These are phyloP conservation scores for Platyscapa corneri DNA, from an alignment of 1,140 invertebrate genomes.

Conservation along the genomic window DNA sequence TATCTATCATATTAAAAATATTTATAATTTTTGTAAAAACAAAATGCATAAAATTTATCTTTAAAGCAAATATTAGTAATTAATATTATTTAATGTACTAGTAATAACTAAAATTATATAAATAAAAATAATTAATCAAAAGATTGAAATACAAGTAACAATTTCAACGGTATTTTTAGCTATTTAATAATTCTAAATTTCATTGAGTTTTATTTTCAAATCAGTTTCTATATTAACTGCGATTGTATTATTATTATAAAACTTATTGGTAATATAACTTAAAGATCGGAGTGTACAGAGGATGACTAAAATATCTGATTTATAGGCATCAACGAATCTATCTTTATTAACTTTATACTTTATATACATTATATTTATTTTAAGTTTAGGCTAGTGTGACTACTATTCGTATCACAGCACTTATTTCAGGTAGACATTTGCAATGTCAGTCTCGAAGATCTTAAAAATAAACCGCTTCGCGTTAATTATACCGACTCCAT, in stretches of 20 bases:
- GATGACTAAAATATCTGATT: not conserved
- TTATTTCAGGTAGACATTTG: slow-evolving; percentile 68
- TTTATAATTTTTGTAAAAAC: too few species aligned
- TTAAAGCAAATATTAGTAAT: too few species aligned
- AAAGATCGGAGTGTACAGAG: not conserved
- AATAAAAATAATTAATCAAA: too few species aligned
- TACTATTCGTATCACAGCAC: slow-evolving; percentile 70
- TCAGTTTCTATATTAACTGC: too few species aligned
- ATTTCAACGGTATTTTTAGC: too few species aligned
- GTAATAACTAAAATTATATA: too few species aligned
- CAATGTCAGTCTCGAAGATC: slow-evolving; percentile 66
- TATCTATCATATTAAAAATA: not conserved
- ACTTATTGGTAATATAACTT: not conserved
- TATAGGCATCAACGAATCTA: not conserved
- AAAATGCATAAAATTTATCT: too few species aligned
- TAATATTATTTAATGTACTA: too few species aligned
- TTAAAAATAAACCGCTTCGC: slow-evolving; percentile 46
- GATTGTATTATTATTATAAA: too few species aligned
- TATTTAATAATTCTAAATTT: too few species aligned
- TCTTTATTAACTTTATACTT: slow-evolving; percentile 35
- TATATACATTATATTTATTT: slow-evolving; percentile 30
- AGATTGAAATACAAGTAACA: too few species aligned
- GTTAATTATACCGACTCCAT: slow-evolving; percentile 15
- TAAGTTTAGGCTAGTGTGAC: slow-evolving; percentile 58
- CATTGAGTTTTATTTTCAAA: too few species aligned